Evolutionary conservation across 2,888 invertebrate species (phyloP), one percentile per base, ranked within the genome.

Genomic region (Drosophila lacicola): DNA sequence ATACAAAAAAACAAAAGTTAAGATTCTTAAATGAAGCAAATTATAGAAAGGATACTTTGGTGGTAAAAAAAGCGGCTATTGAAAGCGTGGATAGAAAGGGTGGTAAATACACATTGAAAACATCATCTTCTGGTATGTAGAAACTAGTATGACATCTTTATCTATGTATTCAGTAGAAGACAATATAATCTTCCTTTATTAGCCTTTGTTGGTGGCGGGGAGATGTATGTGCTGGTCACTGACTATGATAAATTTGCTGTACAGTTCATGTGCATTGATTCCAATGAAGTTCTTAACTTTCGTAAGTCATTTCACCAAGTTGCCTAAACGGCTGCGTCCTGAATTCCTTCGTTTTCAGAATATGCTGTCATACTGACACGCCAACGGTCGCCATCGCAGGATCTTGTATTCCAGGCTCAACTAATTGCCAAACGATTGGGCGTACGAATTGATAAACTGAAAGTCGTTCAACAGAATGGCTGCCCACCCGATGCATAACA

Each of bases 161-260:
- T 8, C 4, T 2, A 10, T 14, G 0, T 29, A 29, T 29, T 8
- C 29, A 29, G 29, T 29, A 41, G n/a, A n/a, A 4, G 6, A 1
- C 14, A 14, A 39, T 39, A 11, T 4, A 1, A 4, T 14, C n/a
- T 8, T 21, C 8, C 17, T 9, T 34, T 9, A 29, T n/a, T 21
- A 80, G 74, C 8, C 0, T 51, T 49, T 51, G 33, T 41, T 0
- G 2, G 47, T 0, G 70, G 74, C 8, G 0, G 62, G 13, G 33
- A 68, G 13, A 33, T 73, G 0, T 65, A 63, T 44, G 87, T 95
- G n/a, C 81, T 95, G 44, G 94, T 93, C 37, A 95, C 95, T 0
- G 95, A 95, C 89, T 95, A 95, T 82, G 90, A 90, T 0, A 93
- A 91, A 61, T 95, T 93, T 80, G 91, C 94, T 1, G 94, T 95